Evolutionary conservation across 2,888 invertebrate species (phyloP).

Genomic region (Caenorhabditis japonica): DNA sequence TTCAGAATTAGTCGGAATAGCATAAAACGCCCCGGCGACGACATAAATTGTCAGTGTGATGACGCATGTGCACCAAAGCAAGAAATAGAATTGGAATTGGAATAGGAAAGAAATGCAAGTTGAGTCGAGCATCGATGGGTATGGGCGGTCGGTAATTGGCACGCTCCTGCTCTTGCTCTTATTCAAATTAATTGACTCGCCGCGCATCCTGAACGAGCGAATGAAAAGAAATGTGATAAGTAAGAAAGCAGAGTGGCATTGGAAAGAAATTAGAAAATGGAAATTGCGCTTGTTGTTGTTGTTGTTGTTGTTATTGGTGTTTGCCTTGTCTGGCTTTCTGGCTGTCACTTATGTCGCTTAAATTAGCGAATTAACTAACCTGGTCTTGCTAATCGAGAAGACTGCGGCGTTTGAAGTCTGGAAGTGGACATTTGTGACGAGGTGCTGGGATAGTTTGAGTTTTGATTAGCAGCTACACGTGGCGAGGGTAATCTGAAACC

Average conservation of each 20-base stretch:
- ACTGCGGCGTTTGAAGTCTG: constrained; percentile 56
- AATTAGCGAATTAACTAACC: constrained; percentile 19
- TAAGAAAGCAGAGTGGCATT: constrained; percentile 34
- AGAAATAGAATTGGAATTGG: constrained; percentile 2
- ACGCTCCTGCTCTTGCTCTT: constrained; percentile 44
- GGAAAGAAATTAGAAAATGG: constrained; percentile 45
- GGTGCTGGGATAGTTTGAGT: constrained; percentile 10
- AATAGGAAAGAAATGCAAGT: constrained; percentile 42
- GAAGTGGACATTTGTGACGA: constrained; percentile 38
- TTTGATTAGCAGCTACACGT: constrained; percentile 35
- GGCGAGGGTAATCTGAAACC: constrained; percentile 46
- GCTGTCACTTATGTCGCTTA: constrained; percentile 16
- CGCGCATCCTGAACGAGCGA: constrained; percentile 32
- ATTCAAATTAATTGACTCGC: constrained; percentile 49
- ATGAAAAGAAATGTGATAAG: too few species aligned
- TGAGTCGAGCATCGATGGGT: constrained; percentile 23
- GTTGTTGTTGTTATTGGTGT: too few species aligned
- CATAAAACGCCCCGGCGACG: constrained; percentile 53
- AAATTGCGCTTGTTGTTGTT: constrained; percentile 52
- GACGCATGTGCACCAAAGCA: constrained; percentile 16
- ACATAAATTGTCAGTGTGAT: constrained; percentile 53
- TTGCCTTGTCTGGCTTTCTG: neutral
- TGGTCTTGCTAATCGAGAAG: constrained; percentile 51
- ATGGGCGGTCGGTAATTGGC: constrained; percentile 36
- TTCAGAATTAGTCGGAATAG: constrained; percentile 40